Base-by-base conservation (phyloP, 1,140 invertebrate genomes). In the Phymorhynchus buccinoides region DNA sequence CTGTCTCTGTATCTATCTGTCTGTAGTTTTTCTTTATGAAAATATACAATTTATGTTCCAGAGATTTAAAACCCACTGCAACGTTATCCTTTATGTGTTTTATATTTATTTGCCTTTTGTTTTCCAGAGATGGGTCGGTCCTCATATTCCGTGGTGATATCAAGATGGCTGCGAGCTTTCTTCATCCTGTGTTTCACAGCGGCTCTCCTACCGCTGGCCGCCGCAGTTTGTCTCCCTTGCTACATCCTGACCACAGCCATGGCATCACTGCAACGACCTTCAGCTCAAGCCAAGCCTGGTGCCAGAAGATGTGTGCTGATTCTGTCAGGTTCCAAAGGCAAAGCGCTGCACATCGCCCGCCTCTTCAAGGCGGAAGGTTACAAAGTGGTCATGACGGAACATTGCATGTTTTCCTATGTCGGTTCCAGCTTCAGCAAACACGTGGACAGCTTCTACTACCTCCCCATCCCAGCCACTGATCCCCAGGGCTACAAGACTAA, bases 151-250 rank as follows among this genome's bases (percentile, higher is more conserved):
- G 37, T 78, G 75, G 27, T 41, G 42, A 44, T 78, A n/a, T 78
- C 30, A 16, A 78, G 39, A 41, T 14, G 16, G 75, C 22, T 78
- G 3, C 75, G 75, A 7, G 42, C 39, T 6, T n/a, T 78, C 37
- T 78, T 9, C 75, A 44, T 42, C 14, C 75, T 78, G 14, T 30
- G 22, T 27, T 42, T 78, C 39, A 35, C 75, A 42, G 75, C 39
- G 3, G 30, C n/a, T 22, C 4, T 78, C 37, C 27, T 78, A 3
- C 75, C 75, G 27, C 22, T 78, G 75, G 75, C 75, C 30, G 75
- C 39, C 14, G 75, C 75, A 18, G 41, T 78, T 27, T 78, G 75
- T 78, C 75, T 78, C 39, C 75, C 75, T n/a, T 78, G 75, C 75
- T 42, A 35, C 12, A 9, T 78, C 7, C 22, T 78, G 48, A 30